Evolutionary conservation across 2,888 invertebrate genomes (phyloP), one percentile per base, ranked within the genome.

Genomic region (Oasisia sp.): DNA sequence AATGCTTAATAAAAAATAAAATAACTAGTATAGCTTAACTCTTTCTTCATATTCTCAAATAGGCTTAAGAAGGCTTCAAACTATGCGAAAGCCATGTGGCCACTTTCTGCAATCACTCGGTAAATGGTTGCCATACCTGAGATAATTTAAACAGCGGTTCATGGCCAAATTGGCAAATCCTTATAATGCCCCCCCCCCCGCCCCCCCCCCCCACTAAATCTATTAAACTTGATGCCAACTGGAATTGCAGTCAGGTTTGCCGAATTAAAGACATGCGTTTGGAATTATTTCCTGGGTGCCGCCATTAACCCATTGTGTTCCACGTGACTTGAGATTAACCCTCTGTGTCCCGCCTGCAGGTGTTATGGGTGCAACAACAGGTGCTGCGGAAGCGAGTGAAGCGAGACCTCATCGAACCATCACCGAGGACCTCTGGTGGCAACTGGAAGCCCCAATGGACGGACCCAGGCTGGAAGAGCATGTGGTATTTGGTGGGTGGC

Each of bases 401-500:
- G 91, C 19, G 91, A 8, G 91, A 91, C 32, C 91, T 91, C 14
- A 74, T 74, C 0, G n/a, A 74, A 74, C 74, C 74, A 7, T 74
- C n/a, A n/a, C 74, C n/a, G n/a, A 74, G 27, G 74, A 74, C 74
- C 14, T 32, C 19, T 7, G 90, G 38, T 7, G 90, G 32, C 44
- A 45, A 90, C 38, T 90, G 90, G 90, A 45, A 14, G 19, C 32
- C 90, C 19, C 74, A 74, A 74, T 56, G 44, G 44, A 91, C 44
- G 9, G 91, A 91, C 50, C 44, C 44, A 14, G 91, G 56, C 32
- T 91, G 91, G 91, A 32, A 38, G 32, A 91, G 14, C 7, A 91
- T 91, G 91, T 91, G 91, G 91, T 91, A 91, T 91, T 56, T 91
- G 56, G 91, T 91, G 44, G 45, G 91, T 91, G 56, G 5, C 4